Evolutionary conservation across 2,113 vertebrate genomes (phyloP).

Genomic region (Daphoenositta chrysoptera): DNA sequence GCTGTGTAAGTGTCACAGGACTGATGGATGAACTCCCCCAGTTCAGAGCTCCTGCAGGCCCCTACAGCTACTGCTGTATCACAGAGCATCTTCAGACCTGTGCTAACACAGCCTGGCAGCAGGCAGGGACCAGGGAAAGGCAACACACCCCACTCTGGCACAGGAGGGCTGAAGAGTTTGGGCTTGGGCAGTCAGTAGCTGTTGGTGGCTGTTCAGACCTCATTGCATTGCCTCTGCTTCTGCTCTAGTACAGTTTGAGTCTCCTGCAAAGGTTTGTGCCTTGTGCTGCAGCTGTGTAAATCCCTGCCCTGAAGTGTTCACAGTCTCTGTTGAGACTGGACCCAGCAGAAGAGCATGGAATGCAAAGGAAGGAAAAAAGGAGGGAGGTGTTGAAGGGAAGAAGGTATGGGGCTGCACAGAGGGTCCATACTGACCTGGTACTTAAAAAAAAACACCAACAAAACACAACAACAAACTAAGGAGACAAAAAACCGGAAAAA

Average conservation of each 20-base stretch:
- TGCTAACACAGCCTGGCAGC: neutral
- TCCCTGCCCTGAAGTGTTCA: neutral
- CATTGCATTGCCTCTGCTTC: neutral
- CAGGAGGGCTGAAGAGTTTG: neutral
- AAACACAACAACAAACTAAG: neutral
- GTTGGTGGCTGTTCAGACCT: neutral
- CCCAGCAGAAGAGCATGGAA: neutral
- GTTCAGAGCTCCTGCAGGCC: neutral
- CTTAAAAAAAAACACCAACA: neutral
- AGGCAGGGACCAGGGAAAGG: neutral
- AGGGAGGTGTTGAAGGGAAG: neutral
- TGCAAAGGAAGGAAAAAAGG: neutral
- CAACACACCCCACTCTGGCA: accelerated
- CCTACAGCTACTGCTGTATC: neutral
- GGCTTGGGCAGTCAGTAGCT: neutral
- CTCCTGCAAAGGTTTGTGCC: neutral
- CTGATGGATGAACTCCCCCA: neutral
- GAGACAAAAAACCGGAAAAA: neutral
- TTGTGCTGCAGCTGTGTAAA: neutral
- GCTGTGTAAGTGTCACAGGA: neutral
- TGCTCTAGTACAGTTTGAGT: neutral
- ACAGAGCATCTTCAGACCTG: neutral
- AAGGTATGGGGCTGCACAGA: neutral
- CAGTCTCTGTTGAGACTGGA: neutral
- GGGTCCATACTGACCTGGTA: neutral